A percentile compares a stretch with the other conserved stretches of the same genome.
Evolutionary conservation across 2,797 vertebrate species (phyloP).

Genomic region (Propithecus perrieri): DNA sequence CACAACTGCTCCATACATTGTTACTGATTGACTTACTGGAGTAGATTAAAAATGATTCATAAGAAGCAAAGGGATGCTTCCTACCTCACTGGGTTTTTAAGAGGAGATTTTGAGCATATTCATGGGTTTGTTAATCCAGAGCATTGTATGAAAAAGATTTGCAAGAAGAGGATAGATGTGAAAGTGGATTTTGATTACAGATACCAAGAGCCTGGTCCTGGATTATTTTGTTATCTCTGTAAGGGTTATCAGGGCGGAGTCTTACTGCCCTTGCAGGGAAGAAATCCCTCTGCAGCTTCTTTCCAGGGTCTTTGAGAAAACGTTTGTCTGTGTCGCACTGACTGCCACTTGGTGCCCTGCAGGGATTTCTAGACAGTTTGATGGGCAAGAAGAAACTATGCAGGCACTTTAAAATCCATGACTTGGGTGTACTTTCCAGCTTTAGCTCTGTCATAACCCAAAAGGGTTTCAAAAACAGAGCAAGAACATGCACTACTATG

Average conservation of each 20-base stretch:
- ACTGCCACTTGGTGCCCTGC: background rate
- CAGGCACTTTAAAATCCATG: background rate
- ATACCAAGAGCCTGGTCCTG: background rate
- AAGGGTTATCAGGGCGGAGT: background rate
- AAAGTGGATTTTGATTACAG: background rate
- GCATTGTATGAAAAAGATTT: background rate
- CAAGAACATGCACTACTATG: background rate
- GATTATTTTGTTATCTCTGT: background rate
- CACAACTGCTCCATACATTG: background rate
- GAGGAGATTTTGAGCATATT: background rate
- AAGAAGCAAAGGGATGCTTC: background rate
- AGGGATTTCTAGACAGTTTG: background rate
- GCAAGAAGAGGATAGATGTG: background rate
- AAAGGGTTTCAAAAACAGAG: background rate
- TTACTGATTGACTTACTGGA: background rate
- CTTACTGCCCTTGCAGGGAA: background rate
- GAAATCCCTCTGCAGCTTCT: background rate
- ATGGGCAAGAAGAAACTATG: background rate
- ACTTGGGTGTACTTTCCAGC: background rate
- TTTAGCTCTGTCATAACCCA: background rate
- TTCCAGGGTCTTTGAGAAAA: background rate
- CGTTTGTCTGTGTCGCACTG: background rate
- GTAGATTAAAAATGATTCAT: background rate
- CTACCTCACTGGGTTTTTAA: background rate
- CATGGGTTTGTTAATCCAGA: background rate